A percentile compares a stretch with the other conserved stretches of the same genome.
Conservation (phyloP, 2,113 vertebrate genomes). For the Mionectes macconnelli region DNA sequence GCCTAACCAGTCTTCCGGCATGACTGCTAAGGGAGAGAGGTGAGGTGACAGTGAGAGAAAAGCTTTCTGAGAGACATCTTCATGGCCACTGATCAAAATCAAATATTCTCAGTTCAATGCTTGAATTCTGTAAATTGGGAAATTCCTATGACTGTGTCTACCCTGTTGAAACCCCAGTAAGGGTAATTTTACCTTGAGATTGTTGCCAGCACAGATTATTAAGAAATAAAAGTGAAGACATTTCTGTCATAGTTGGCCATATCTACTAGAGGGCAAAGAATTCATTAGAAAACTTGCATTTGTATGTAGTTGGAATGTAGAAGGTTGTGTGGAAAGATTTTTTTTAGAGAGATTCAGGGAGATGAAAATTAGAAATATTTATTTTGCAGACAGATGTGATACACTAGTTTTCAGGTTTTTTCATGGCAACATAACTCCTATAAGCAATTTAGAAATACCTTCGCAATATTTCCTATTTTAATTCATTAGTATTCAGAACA, state of each 20-base stretch:
- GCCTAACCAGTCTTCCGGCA: neutral
- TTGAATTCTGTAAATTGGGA: neutral
- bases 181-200: neutral
- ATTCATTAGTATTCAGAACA: conserved; percentile 19
- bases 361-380: neutral
- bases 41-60: neutral
- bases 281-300: neutral
- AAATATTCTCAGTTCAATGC: neutral
- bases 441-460: neutral
- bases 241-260: neutral
- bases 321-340: neutral
- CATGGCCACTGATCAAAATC: neutral
- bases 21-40: neutral
- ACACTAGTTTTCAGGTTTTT: neutral
- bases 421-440: neutral
- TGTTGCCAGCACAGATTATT: neutral
- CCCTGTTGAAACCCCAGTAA: neutral
- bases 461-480: neutral
- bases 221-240: neutral
- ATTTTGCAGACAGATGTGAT: neutral
- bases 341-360: neutral
- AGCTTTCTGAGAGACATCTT: neutral
- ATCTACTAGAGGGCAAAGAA: neutral
- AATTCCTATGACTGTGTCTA: neutral
- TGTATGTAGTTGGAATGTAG: neutral